A percentile compares a stretch with the other conserved stretches of the same genome.
Evolutionary conservation across 2,797 vertebrate genomes (phyloP).

Genomic region (Pipistrellus kuhlii): DNA sequence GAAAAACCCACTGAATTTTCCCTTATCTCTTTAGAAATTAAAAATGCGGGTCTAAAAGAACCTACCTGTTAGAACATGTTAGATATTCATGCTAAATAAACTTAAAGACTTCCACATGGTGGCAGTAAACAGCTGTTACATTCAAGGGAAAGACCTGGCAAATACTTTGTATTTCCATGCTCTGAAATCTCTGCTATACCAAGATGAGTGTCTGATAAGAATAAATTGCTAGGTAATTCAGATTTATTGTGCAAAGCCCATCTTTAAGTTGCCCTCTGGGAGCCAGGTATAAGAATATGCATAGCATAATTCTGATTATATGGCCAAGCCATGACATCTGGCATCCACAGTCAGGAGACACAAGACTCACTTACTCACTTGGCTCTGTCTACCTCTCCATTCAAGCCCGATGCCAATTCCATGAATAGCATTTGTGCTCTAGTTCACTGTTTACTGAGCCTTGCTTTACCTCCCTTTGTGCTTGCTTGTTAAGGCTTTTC

Average conservation of each 20-base stretch:
- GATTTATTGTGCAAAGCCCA: slow-evolving; percentile 2
- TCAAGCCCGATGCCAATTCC: neutral
- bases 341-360: neutral
- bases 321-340: neutral
- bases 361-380: neutral
- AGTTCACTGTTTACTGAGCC: neutral
- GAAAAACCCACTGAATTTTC: neutral
- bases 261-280: slow-evolving; percentile 51
- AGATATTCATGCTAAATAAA: slow-evolving; percentile 36
- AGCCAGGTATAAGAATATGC: neutral
- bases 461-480: neutral
- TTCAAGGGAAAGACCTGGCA: rapidly evolving
- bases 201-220: slow-evolving; percentile 49
- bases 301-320: neutral
- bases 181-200: slow-evolving; percentile 46
- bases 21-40: neutral
- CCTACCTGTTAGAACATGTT: neutral
- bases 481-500: neutral
- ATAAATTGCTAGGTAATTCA: slow-evolving; percentile 47
- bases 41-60: neutral
- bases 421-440: neutral
- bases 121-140: slow-evolving; percentile 84
- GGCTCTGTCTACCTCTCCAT: neutral
- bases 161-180: slow-evolving; percentile 7
- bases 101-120: slow-evolving; percentile 81